A percentile compares a stretch with the other conserved stretches of the same genome.
phyloP scores from a whole-genome alignment of 2,888 invertebrate genomes.

The Azorinus chamasolen region DNA sequence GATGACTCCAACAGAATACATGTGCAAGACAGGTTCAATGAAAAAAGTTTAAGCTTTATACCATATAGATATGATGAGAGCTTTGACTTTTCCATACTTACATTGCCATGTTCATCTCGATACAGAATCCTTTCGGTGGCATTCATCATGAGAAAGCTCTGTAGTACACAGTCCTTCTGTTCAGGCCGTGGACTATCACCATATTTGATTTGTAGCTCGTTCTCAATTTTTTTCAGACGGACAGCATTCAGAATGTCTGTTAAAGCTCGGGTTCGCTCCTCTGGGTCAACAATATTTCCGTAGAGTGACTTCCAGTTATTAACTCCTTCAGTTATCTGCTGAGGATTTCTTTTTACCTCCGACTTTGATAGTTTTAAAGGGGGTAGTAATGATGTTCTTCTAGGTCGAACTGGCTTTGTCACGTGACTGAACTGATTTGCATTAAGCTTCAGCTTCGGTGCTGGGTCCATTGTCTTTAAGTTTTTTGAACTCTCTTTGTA shows the following conservation, averaged over 20 bases:
- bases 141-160: slow-evolving; percentile 56
- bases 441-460: slow-evolving; percentile 46
- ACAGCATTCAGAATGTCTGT: slow-evolving; percentile 76
- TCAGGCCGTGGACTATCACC: slow-evolving; percentile 49
- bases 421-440: slow-evolving; percentile 48
- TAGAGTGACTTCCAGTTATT: slow-evolving; percentile 73
- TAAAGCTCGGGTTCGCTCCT: slow-evolving; percentile 69
- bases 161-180: slow-evolving; percentile 42
- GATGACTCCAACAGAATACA: too few species aligned
- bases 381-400: slow-evolving; percentile 55
- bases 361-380: slow-evolving; percentile 44
- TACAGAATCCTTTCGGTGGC: slow-evolving; percentile 34
- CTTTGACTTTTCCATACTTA: slow-evolving; percentile 30
- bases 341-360: slow-evolving; percentile 51
- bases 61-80: too few species aligned
- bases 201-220: slow-evolving; percentile 72
- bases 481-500: slow-evolving; percentile 39
- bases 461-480: slow-evolving; percentile 37
- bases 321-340: slow-evolving; percentile 62
- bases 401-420: slow-evolving; percentile 36
- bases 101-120: slow-evolving; percentile 55
- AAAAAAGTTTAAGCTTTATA: too few species aligned
- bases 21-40: too few species aligned
- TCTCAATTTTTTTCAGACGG: slow-evolving; percentile 72
- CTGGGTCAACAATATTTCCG: slow-evolving; percentile 66